phyloP scores from a whole-genome alignment of 2,113 vertebrate genomes.

The Rhombomys opimus region DNA sequence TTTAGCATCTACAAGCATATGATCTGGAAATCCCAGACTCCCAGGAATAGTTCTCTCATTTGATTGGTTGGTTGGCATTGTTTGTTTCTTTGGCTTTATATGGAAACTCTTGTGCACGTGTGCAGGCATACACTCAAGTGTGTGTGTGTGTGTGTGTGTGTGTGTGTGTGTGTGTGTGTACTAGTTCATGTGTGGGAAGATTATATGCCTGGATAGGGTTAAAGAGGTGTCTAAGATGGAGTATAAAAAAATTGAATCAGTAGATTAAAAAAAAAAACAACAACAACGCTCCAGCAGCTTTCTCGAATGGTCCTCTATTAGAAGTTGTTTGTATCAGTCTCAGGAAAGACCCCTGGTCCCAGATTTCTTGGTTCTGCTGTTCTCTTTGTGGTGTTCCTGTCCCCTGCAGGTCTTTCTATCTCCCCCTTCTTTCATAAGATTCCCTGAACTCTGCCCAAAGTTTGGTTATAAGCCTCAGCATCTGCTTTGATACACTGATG shows the following conservation, averaged over 20 bases:
- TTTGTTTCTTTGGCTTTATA: neutral
- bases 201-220: neutral
- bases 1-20: neutral
- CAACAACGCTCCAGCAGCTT: neutral
- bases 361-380: no score
- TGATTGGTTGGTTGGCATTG: neutral
- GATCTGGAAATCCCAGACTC: neutral
- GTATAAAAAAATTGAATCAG: neutral
- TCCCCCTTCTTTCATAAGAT: no score
- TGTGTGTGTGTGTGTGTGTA: neutral
- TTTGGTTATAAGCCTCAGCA: no score
- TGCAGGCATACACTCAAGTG: neutral
- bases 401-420: no score
- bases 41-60: slow-evolving; percentile 17
- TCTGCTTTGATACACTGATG: no score
- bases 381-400: no score
- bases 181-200: neutral
- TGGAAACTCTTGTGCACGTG: neutral
- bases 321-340: neutral
- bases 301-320: neutral
- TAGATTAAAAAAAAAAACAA: neutral
- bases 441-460: no score
- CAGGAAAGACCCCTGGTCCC: no score
- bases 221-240: neutral
- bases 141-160: neutral